Percentiles rank a stretch among this genome's conserved stretches.
phyloP scores from a whole-genome alignment of 2,113 vertebrate genomes.

The Columbina picui region DNA sequence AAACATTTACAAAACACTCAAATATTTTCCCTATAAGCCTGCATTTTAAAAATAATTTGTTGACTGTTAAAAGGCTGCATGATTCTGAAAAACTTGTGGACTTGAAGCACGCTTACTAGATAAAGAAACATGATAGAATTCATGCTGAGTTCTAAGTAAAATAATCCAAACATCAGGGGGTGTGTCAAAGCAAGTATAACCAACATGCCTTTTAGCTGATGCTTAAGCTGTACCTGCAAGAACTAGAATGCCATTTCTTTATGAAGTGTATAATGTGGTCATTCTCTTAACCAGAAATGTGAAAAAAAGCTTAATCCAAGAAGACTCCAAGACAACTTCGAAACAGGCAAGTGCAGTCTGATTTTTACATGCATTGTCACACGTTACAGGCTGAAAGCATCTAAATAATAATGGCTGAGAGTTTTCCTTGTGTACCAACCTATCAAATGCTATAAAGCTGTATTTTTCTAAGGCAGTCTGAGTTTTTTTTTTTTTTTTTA shows the following conservation, averaged over 20 bases:
- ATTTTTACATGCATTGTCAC: not conserved
- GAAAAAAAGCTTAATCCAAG: slow-evolving; percentile 88
- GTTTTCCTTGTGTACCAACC: not conserved
- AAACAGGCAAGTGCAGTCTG: slow-evolving; percentile 79
- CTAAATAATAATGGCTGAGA: not conserved
- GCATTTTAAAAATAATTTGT: not conserved
- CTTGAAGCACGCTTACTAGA: not conserved
- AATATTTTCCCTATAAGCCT: not conserved
- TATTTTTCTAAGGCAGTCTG: not conserved
- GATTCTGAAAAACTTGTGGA: not conserved
- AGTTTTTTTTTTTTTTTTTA: not conserved
- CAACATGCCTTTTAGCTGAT: not conserved
- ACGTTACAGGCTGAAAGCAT: not conserved
- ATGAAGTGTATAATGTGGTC: slow-evolving; percentile 24
- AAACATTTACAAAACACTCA: not conserved
- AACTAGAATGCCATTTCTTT: not conserved
- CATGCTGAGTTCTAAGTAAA: not conserved
- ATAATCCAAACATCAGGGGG: not conserved
- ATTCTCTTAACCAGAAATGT: slow-evolving; percentile 83
- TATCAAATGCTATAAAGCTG: not conserved
- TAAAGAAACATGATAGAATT: not conserved
- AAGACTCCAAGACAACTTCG: slow-evolving; percentile 91
- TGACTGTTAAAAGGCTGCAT: not conserved
- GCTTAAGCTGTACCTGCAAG: not conserved
- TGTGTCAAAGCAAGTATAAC: not conserved